Evolutionary conservation across 1,140 invertebrate species (phyloP), one percentile per base, ranked within the genome.

Genomic region (Polyergus mexicanus): DNA sequence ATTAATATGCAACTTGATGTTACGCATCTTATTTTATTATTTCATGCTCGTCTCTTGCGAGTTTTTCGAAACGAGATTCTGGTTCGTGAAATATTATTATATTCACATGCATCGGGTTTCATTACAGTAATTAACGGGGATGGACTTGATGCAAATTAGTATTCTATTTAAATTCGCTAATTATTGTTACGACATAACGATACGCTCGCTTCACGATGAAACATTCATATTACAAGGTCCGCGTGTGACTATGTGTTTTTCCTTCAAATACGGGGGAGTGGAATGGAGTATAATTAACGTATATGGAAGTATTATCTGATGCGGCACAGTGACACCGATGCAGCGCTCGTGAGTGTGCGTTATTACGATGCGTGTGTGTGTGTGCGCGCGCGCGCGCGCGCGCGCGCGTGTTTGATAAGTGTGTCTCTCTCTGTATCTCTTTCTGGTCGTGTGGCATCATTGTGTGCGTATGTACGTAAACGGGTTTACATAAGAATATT

Each of bases 91-190:
- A 83, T 74, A 83, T 83, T 80, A 80, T 56, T 69, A 63, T 62
- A 83, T 74, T 47, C 68, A 47, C 78, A 41, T 74, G 60, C 41
- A 83, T 32, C 78, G 32, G 68, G 68, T 83, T 74, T 83, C 65
- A 83, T 83, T 83, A 74, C 78, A 69, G 78, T 71, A 83, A 83
- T 83, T 83, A 83, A 60, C 78, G 38, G 56, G 54, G 54, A 60
- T 62, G 68, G 68, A 44, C 78, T 83, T 44, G 78, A 44, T 60
- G 54, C 54, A 83, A 83, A 83, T 83, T 83, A 56, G 78, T 41
- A 68, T 83, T 74, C 54, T 83, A 83, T 83, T 83, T 83, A 83
- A 83, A 83, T 83, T 83, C 28, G 68, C 68, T 83, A 83, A 83
- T 83, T 83, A 83, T 68, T 83, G 78, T 83, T 74, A 72, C 78